A percentile compares a stretch with the other conserved stretches of the same genome.
Evolutionary conservation across 2,888 invertebrate genomes (phyloP).

Genomic region (Atherix ibis): DNA sequence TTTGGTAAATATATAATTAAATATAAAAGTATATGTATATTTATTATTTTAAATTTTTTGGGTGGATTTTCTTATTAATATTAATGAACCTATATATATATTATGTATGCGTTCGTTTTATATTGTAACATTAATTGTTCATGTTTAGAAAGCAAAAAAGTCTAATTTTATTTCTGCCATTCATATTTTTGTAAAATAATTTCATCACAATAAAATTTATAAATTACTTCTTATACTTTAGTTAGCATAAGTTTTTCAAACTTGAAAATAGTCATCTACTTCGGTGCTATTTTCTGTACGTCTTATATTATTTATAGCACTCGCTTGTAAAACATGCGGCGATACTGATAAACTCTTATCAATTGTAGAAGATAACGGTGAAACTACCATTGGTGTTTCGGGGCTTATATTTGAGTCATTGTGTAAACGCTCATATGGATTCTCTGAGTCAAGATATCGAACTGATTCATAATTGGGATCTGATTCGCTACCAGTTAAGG

Average conservation of each 20-base stretch:
- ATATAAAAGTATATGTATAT: no score
- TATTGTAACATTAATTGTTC: no score
- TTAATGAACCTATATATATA: no score
- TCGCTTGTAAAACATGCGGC: constrained; percentile 8
- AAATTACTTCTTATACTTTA: constrained; percentile 3
- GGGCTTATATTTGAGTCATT: constrained; percentile 23
- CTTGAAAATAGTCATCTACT: constrained; percentile 34
- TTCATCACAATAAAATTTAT: constrained; percentile 6
- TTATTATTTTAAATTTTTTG: no score
- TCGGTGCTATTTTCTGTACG: constrained; percentile 19
- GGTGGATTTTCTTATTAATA: no score
- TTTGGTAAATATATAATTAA: no score
- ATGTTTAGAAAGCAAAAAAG: no score
- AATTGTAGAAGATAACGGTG: constrained; percentile 13
- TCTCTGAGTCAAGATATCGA: constrained; percentile 52
- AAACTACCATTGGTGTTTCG: constrained; percentile 8
- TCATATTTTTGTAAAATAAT: no score
- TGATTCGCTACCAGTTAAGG: constrained; percentile 61
- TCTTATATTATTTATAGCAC: constrained; percentile 8
- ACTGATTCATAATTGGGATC: constrained; percentile 77
- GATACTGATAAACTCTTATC: constrained; percentile 16
- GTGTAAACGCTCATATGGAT: constrained; percentile 50
- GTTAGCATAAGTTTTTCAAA: constrained; percentile 16
- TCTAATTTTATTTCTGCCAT: no score
- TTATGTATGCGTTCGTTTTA: no score